These are phyloP conservation scores for Tamias sibiricus DNA, from an alignment of 2,113 vertebrate genomes.

Conservation along the genomic window DNA sequence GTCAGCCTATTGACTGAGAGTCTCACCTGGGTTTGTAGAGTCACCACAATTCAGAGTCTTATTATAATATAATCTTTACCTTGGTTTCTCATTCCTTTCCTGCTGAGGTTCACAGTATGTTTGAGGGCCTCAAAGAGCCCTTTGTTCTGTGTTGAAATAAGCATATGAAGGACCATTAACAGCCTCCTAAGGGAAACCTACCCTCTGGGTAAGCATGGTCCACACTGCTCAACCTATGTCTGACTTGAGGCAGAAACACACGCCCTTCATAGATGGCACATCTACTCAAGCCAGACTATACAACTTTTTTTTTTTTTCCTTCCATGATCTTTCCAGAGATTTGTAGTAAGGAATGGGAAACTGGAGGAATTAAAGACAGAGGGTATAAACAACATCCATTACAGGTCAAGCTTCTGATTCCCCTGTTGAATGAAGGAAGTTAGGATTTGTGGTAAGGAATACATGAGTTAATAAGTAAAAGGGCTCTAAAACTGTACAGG, in stretches of 20 bases:
- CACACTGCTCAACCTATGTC: not conserved
- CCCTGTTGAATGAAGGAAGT: not conserved
- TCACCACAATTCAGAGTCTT: not conserved
- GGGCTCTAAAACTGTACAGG: not conserved
- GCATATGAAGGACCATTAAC: not conserved
- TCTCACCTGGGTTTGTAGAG: slow-evolving; percentile 26
- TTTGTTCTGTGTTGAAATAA: not conserved
- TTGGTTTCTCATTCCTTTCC: not conserved
- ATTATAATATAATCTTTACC: not conserved
- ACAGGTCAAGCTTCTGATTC: not conserved
- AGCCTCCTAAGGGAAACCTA: not conserved
- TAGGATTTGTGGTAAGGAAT: not conserved
- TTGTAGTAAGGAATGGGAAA: not conserved
- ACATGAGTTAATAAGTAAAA: not conserved
- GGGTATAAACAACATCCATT: not conserved
- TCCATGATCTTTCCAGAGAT: not conserved
- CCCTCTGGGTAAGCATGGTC: not conserved
- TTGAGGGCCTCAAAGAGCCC: not conserved
- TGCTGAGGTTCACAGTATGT: not conserved
- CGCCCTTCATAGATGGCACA: not conserved
- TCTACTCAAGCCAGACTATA: not conserved
- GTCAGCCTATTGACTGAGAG: slow-evolving; percentile 11
- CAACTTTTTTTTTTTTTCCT: not conserved
- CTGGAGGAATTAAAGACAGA: not conserved
- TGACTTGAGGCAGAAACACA: not conserved